These are phyloP conservation scores for Probaryconus sp. DNA, from an alignment of 1,140 invertebrate species.

Conservation along the genomic window DNA sequence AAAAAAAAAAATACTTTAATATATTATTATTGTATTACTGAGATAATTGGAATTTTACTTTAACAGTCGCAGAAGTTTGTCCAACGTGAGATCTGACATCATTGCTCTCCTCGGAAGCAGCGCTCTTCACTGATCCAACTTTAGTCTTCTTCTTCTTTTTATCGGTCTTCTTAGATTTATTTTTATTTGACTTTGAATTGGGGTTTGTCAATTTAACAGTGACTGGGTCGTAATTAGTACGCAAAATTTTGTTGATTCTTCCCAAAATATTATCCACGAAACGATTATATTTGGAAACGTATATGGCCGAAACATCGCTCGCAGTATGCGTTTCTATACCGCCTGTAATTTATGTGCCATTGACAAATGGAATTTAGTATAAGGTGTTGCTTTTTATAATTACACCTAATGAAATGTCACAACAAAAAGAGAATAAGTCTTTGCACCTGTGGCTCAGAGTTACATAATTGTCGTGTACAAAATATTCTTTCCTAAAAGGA, in stretches of 20 bases:
- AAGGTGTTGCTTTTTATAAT: no score
- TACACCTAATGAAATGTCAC: no score
- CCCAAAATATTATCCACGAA: slow-evolving; percentile 89
- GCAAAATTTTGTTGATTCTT: slow-evolving; percentile 87
- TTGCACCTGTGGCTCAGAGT: no score
- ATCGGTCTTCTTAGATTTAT: slow-evolving; percentile 64
- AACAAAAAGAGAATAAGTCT: no score
- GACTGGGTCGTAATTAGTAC: slow-evolving; percentile 88
- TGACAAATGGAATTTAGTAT: neutral
- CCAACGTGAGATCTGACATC: slow-evolving; percentile 20
- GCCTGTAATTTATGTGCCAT: slow-evolving; percentile 66
- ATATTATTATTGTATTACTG: no score
- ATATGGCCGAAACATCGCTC: slow-evolving; percentile 82
- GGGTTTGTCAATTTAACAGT: slow-evolving; percentile 86
- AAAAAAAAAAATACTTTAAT: no score
- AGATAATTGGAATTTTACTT: slow-evolving; percentile 32
- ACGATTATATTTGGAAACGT: slow-evolving; percentile 88
- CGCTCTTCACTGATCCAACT: slow-evolving; percentile 14
- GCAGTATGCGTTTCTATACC: slow-evolving; percentile 68
- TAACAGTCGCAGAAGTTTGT: neutral
- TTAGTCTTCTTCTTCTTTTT: slow-evolving; percentile 63
- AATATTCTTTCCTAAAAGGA: no score
- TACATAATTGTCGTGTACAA: no score
- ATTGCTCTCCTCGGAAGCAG: slow-evolving; percentile 1
- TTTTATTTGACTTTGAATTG: slow-evolving; percentile 72